Base-by-base conservation (phyloP, 2,888 invertebrate species). In the Drosophila setosimentum region DNA sequence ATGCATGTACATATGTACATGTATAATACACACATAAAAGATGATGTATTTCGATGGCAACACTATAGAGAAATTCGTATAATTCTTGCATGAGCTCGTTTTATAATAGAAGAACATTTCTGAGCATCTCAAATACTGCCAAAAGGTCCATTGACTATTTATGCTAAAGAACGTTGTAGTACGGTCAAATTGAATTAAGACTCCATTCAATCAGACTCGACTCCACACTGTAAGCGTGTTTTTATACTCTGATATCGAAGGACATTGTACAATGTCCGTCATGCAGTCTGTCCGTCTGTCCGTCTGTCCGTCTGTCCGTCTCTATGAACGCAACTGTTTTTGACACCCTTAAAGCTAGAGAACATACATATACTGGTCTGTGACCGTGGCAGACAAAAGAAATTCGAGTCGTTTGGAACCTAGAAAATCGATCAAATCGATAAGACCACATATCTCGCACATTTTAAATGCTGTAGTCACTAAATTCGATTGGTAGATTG, bases 41-140 rank as follows among this genome's bases (percentile, higher is more conserved):
- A 16, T 57, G 21, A 27, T 66, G 49, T 53, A 60, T 49, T 62
- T 54, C 42, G 51, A 37, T 11, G 48, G 53, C 37, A 10, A 6
- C 49, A 32, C 29, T 35, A 16, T 40, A 45, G 55, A 11, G 40
- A 57, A 73, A 63, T 59, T 45, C 16, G 16, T 16, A 45, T 24
- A 24, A 45, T 16, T 24, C 16, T 8, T 24, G 24, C 45, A 45
- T 2, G 8, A 4, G 8, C 16, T 8, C 16, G 4, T 24, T 16
- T 16, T 45, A 16, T 16, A 24, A 16, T 16, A 8, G 16, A 2
- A 1, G 2, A 45, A 45, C 8, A 2, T 16, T 24, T 13, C 21
- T 42, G 11, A 21, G 11, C 21, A 21, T 7, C 16, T 45, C 3
- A 21, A 7, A 16, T 16, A 45, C 13, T 10, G 10, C 21, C 21